Conservation (phyloP, 2,113 vertebrate species). For the Myodes glareolus region DNA sequence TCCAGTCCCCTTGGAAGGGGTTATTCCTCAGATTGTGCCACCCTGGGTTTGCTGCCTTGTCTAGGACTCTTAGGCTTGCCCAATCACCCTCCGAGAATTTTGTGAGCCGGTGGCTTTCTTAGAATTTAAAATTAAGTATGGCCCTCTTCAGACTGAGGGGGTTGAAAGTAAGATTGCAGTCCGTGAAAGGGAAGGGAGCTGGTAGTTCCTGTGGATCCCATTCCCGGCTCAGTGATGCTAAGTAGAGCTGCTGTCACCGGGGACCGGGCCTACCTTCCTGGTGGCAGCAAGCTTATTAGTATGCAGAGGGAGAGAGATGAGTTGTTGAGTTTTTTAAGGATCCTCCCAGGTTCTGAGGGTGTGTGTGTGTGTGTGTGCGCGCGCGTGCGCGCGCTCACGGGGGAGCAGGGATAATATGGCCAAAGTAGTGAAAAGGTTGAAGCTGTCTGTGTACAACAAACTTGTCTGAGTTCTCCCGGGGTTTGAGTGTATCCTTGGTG, state of each 20-base stretch:
- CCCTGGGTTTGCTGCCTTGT: not conserved
- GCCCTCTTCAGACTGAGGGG: not conserved
- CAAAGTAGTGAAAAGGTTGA: constrained; percentile 1
- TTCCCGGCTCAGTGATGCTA: constrained; percentile 45
- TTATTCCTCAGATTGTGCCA: not conserved
- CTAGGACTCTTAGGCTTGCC: not conserved
- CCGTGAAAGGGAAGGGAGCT: not conserved
- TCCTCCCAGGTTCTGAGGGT: not conserved
- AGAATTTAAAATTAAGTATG: constrained; percentile 7
- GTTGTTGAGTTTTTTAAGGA: constrained; percentile 58
- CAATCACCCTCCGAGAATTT: not conserved
- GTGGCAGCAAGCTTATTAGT: constrained; percentile 4
- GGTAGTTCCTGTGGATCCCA: not conserved
- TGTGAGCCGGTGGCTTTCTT: not conserved
- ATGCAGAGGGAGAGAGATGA: constrained; percentile 31
- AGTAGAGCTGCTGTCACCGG: constrained; percentile 63
- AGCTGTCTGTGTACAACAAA: constrained; percentile 1
- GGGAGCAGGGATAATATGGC: not conserved
- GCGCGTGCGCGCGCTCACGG: too few relatives aligned
- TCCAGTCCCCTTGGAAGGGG: constrained; percentile 47
- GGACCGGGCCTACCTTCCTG: constrained; percentile 46
- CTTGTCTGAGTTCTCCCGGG: constrained; percentile 28
- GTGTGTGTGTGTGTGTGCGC: too few relatives aligned
- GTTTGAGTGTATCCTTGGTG: not conserved
- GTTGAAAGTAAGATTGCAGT: not conserved